Evolutionary conservation across 2,113 vertebrate genomes (phyloP).

Genomic region (Serilophus lunatus): DNA sequence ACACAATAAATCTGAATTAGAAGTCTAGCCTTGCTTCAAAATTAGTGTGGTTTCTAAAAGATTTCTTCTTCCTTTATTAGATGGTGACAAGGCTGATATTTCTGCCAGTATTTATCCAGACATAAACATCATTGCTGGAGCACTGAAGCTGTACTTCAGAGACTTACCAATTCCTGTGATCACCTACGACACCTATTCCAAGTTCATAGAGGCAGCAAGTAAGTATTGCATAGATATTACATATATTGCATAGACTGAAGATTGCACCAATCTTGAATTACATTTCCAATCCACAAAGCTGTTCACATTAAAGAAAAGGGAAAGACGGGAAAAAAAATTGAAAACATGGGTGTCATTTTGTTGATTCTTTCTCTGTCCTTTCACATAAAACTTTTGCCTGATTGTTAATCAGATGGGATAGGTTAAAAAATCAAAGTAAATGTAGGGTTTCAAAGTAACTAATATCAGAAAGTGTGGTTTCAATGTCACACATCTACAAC

Average conservation of each 20-base stretch:
- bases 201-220: conserved; percentile 96
- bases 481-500: not conserved
- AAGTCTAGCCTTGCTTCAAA: not conserved
- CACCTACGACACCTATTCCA: conserved; percentile 93
- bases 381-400: not conserved
- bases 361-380: not conserved
- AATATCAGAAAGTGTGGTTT: not conserved
- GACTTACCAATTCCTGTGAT: conserved; percentile 96
- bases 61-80: conserved; percentile 73
- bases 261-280: not conserved
- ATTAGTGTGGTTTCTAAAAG: conserved; percentile 4
- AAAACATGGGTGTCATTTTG: not conserved
- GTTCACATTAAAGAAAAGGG: not conserved
- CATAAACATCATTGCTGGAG: conserved; percentile 96
- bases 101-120: conserved; percentile 88
- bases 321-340: not conserved
- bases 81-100: conserved; percentile 95
- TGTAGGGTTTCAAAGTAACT: not conserved
- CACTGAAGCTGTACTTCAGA: conserved; percentile 94
- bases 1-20: conserved; percentile 6
- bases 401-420: not conserved
- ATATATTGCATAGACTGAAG: too few relatives aligned
- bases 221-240: conserved; percentile 67
- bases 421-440: not conserved
- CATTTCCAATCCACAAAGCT: not conserved